Percentiles rank a stretch among this genome's conserved stretches.
phyloP scores from a whole-genome alignment of 2,888 invertebrate genomes.

The Dione vanillae region DNA sequence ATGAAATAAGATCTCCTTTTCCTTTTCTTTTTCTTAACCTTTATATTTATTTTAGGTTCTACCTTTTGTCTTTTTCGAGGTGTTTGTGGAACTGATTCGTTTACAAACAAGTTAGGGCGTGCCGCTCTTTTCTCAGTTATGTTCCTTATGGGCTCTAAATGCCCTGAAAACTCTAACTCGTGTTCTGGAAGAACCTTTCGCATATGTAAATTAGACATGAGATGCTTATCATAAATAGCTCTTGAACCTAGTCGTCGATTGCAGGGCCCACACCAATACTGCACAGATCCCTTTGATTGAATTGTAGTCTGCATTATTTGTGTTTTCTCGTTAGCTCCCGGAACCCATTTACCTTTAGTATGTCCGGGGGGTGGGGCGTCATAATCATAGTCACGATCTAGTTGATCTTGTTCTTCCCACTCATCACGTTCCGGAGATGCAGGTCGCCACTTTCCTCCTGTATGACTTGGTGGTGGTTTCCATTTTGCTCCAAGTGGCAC shows the following conservation, averaged over 20 bases:
- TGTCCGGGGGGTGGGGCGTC: slow-evolving; percentile 87
- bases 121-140: slow-evolving; percentile 62
- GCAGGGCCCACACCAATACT: slow-evolving; percentile 93
- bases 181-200: slow-evolving; percentile 87
- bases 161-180: slow-evolving; percentile 87
- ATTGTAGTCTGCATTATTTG: slow-evolving; percentile 82
- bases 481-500: slow-evolving; percentile 87
- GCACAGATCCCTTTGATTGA: slow-evolving; percentile 81
- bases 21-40: slow-evolving; percentile 71
- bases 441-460: slow-evolving; percentile 79
- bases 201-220: slow-evolving; percentile 89
- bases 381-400: slow-evolving; percentile 78
- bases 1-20: slow-evolving; percentile 85
- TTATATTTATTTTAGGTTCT: slow-evolving; percentile 53
- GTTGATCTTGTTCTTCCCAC: slow-evolving; percentile 84
- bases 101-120: slow-evolving; percentile 68
- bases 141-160: slow-evolving; percentile 65
- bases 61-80: slow-evolving; percentile 54
- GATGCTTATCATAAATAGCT: slow-evolving; percentile 90
- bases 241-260: slow-evolving; percentile 90
- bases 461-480: slow-evolving; percentile 86
- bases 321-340: slow-evolving; percentile 84
- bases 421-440: slow-evolving; percentile 80
- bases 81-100: slow-evolving; percentile 63
- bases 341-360: slow-evolving; percentile 93